Base-by-base conservation (phyloP, 2,797 vertebrate genomes). In the Craterocephalus amniculus region DNA sequence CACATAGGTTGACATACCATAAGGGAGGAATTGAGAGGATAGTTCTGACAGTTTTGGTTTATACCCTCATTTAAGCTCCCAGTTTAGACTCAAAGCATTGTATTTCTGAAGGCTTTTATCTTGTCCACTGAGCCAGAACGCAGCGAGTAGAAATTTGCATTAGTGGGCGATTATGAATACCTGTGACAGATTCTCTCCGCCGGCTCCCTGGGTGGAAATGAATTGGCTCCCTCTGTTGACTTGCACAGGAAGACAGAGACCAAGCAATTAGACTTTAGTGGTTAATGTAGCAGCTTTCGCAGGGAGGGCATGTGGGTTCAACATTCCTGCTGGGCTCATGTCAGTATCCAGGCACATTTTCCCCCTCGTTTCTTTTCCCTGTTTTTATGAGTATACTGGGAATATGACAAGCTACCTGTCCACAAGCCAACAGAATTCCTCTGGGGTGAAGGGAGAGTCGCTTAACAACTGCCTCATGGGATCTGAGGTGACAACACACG, bases 111-210 rank as follows among this genome's bases (percentile, higher is more conserved):
- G 72, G 91, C 94, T 94, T 94, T 95, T 93, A 95, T 94, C 94
- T 93, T 90, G 90, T 94, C 91, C 90, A 88, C 90, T 88, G 90
- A 94, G 89, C 89, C 82, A 88, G 90, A 85, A 88, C 83, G 82
- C 76, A 65, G 88, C 77, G 87, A 92, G 91, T 84, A 85, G 86
- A 92, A 93, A 94, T 94, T 93, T 92, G 92, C 93, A 95, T 94
- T 94, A 94, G 92, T 90, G 92, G 90, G 89, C 92, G 91, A 94
- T 94, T 94, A 94, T 93, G 93, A 95, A 94, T 94, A 93, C 93
- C 92, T 93, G 91, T 94, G 94, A 94, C 94, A 94, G 94, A 94
- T 94, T 88, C 90, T 91, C 87, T 89, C 75, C 88, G 73, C 85
- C 69, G 86, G 88, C 93, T 92, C 91, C 92, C 90, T 89, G 91